phyloP scores from a whole-genome alignment of 2,888 invertebrate genomes.

The Leptura quadrifasciata region DNA sequence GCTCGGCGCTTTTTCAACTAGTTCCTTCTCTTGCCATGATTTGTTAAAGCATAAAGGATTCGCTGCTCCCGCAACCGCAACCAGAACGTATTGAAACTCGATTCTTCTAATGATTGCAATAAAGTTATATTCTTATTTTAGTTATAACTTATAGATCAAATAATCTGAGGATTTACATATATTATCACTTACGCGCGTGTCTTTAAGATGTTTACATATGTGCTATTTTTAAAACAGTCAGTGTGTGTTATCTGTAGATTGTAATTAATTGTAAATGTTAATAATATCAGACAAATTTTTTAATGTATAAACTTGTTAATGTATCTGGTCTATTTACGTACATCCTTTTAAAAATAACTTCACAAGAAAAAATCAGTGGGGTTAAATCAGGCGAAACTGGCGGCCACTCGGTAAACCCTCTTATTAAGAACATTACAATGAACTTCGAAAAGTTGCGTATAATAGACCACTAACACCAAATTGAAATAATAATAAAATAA shows the following conservation, averaged over 20 bases:
- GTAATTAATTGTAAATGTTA: neutral
- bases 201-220: too few species aligned
- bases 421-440: too few species aligned
- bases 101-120: neutral
- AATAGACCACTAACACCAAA: too few species aligned
- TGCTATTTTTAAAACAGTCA: neutral
- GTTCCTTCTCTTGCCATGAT: conserved; percentile 19
- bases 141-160: neutral
- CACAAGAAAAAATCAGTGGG: too few species aligned
- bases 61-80: conserved; percentile 30
- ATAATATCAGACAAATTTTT: neutral
- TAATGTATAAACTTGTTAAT: too few species aligned
- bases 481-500: too few species aligned
- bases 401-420: too few species aligned
- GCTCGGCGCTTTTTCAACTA: conserved; percentile 18
- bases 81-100: conserved; percentile 3
- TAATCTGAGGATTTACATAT: neutral
- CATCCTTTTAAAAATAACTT: too few species aligned
- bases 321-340: too few species aligned
- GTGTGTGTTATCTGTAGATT: neutral
- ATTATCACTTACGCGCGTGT: too few species aligned
- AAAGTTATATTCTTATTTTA: neutral
- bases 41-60: conserved; percentile 22
- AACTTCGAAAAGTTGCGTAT: too few species aligned
- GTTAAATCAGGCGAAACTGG: too few species aligned